Base-by-base conservation (phyloP, 2,797 vertebrate species). In the Gambelia wislizenii region DNA sequence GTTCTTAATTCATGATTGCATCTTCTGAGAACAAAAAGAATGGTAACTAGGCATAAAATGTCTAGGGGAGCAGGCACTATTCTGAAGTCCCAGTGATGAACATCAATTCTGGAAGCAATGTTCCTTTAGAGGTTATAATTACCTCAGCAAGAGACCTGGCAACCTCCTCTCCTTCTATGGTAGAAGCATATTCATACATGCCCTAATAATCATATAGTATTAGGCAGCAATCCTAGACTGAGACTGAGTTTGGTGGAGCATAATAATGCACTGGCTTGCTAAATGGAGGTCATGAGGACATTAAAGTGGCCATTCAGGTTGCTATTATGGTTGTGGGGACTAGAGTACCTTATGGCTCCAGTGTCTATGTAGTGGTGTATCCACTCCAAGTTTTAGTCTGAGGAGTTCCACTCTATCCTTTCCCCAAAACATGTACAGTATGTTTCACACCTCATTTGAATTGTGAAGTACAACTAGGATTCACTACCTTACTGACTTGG, bases 1-100 rank as follows among this genome's bases (percentile, higher is more conserved):
- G 87, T 87, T 93, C 91, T 95, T 95, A 94, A 94, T 94, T 96
- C 95, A 93, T 94, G 94, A 92, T 88, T 8, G 78, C 78, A 89
- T 90, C 87, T 93, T 95, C 84, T 87, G 87, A 91, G 91, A 94
- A 95, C 67, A 93, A 88, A 89, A 47, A 78, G 84, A 83, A 94
- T 87, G 87, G 67, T 87, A 74, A 74, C 77, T 54, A 74, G 44
- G 77, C 67, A 92, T 74, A 91, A 86, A 91, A 87, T 22, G 52
- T 74, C 61, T 87, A 64, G n/a, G 80, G 87, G 80, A 77, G 25
- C 16, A 30, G 30, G 36, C 22, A 74, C 72, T 89, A 81, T 82
- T 30, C 77, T 87, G 94, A 88, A 84, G 90, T 93, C 36, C 83
- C 89, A 81, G 70, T 72, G 89, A 87, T 85, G 93, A 95, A 82